Evolutionary conservation across 2,113 vertebrate genomes (phyloP).

Genomic region (Prinia subflava): DNA sequence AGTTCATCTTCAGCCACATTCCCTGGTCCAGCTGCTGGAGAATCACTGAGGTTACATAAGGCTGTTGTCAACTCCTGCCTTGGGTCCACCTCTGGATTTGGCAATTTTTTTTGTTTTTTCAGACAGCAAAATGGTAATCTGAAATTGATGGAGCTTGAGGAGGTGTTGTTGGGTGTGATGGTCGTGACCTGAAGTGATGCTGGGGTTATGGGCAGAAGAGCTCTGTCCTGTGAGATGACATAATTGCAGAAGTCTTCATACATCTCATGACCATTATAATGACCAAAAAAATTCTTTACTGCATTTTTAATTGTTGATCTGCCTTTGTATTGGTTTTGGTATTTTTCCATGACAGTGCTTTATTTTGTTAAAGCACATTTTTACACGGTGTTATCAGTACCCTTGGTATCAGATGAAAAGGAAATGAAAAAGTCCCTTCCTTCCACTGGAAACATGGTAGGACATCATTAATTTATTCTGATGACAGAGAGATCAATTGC

Average conservation of each 20-base stretch:
- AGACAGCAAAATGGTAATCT: background rate
- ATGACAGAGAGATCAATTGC: background rate
- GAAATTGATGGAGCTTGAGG: background rate
- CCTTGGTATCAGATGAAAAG: background rate
- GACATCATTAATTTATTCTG: background rate
- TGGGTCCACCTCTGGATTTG: background rate
- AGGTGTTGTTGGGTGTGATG: background rate
- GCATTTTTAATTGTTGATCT: background rate
- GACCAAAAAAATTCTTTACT: background rate
- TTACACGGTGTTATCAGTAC: background rate
- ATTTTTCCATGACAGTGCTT: background rate
- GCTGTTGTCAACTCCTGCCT: background rate
- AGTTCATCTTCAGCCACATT: background rate
- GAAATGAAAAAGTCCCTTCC: background rate
- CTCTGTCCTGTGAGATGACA: fast-evolving
- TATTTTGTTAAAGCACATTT: background rate
- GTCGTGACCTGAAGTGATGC: background rate
- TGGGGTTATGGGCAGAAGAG: background rate
- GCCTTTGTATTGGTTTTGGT: background rate
- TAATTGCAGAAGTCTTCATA: background rate
- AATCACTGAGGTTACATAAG: background rate
- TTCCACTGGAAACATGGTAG: background rate
- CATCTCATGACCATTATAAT: background rate
- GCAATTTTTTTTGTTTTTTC: background rate
- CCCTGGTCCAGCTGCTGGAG: fast-evolving